These are phyloP conservation scores for Dromococcyx pavoninus DNA, from an alignment of 2,797 vertebrate genomes.

Conservation along the genomic window DNA sequence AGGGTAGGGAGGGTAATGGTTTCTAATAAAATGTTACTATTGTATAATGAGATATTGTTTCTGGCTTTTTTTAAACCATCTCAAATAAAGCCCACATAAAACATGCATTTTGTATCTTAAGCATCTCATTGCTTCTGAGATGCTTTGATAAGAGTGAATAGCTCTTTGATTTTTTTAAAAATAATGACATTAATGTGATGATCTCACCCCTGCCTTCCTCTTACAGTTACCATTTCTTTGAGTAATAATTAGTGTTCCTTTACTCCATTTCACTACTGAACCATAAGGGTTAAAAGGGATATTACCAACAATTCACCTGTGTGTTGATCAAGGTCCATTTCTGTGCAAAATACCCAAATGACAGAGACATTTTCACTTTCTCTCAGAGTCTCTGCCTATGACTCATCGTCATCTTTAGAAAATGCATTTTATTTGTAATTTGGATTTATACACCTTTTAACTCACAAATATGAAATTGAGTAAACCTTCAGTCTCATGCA, in stretches of 20 bases:
- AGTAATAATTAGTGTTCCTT: not conserved
- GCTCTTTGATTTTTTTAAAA: not conserved
- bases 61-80: not conserved
- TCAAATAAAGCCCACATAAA: not conserved
- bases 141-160: not conserved
- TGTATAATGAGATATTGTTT: not conserved
- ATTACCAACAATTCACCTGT: not conserved
- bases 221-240: not conserved
- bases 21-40: not conserved
- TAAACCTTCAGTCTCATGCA: not conserved
- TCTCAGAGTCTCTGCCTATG: not conserved
- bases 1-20: not conserved
- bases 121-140: not conserved
- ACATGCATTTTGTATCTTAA: not conserved
- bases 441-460: not conserved
- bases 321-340: not conserved
- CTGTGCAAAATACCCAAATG: not conserved
- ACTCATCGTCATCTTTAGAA: not conserved
- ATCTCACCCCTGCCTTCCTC: not conserved
- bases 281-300: not conserved
- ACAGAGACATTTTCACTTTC: not conserved
- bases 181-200: not conserved
- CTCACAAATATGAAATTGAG: rapidly evolving
- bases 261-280: not conserved
- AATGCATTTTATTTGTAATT: not conserved